Percentiles rank a stretch among this genome's conserved stretches.
These are phyloP conservation scores for Camelus dromedarius DNA, from an alignment of 2,113 vertebrate genomes.

Conservation along the genomic window DNA sequence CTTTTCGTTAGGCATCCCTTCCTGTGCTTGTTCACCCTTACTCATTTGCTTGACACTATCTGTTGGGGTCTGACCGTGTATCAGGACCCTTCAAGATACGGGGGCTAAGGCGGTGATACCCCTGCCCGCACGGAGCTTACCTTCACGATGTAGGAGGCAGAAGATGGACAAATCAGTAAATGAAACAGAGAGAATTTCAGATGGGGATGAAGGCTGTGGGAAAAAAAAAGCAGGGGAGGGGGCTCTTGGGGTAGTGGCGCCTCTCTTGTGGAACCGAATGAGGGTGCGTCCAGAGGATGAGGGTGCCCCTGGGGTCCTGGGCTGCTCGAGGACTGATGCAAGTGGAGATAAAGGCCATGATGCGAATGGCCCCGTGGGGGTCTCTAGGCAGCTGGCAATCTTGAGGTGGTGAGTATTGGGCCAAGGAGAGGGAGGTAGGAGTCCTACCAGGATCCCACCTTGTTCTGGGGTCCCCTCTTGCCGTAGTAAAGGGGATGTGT, in stretches of 20 bases:
- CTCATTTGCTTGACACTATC: too few species aligned
- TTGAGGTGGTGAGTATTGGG: neutral
- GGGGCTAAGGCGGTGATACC: neutral
- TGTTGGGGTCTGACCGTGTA: neutral
- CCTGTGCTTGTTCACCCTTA: too few species aligned
- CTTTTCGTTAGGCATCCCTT: neutral
- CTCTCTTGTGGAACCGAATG: neutral
- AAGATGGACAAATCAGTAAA: neutral
- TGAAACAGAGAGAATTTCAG: neutral
- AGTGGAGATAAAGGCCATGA: too few species aligned
- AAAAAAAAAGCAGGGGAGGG: neutral
- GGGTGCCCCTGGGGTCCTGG: too few species aligned
- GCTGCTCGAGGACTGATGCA: neutral
- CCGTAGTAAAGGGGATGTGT: neutral
- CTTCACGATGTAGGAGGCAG: neutral
- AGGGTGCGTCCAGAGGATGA: neutral
- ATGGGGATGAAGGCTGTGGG: neutral
- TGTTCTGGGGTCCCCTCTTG: neutral
- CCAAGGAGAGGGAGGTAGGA: neutral
- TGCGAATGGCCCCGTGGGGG: too few species aligned
- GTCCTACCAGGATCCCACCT: neutral
- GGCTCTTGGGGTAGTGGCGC: neutral
- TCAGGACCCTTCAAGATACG: neutral
- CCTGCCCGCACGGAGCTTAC: neutral
- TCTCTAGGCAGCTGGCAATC: neutral